Percentiles rank a stretch among this genome's conserved stretches.
Evolutionary conservation across 2,888 invertebrate genomes (phyloP).

Genomic region (Heliconius charithonia): DNA sequence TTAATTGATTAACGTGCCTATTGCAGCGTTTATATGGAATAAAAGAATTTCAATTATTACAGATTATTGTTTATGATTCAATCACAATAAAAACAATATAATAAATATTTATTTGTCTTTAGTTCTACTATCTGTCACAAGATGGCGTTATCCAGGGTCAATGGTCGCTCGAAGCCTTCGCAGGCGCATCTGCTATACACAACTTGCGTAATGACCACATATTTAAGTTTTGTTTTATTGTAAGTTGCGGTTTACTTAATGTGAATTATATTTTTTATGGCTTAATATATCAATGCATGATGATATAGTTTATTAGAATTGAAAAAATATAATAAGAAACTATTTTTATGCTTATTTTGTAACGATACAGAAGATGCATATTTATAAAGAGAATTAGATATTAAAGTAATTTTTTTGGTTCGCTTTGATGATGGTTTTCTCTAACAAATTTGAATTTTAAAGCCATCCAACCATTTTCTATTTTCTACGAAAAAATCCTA

Average conservation of each 20-base stretch:
- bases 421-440: no score
- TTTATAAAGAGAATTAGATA: no score
- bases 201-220: slow-evolving; percentile 45
- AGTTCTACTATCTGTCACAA: slow-evolving; percentile 34
- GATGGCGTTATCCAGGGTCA: slow-evolving; percentile 51
- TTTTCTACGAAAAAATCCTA: no score
- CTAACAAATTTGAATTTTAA: no score
- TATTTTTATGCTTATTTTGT: not conserved
- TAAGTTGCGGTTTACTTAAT: slow-evolving; percentile 20
- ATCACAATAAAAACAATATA: not conserved
- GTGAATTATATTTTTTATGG: slow-evolving; percentile 4
- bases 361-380: no score
- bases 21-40: no score
- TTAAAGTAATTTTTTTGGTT: no score
- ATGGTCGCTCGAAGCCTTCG: slow-evolving; percentile 53
- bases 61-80: not conserved
- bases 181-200: slow-evolving; percentile 50
- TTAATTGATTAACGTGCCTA: no score
- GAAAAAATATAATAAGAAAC: no score
- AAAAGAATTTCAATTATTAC: no score
- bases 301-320: not conserved
- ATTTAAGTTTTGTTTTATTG: slow-evolving; percentile 37
- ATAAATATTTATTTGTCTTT: not conserved
- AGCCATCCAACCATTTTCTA: no score
- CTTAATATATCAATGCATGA: slow-evolving; percentile 14